Conservation (phyloP, 2,888 invertebrate genomes). For the Xestia rhomboidea region DNA sequence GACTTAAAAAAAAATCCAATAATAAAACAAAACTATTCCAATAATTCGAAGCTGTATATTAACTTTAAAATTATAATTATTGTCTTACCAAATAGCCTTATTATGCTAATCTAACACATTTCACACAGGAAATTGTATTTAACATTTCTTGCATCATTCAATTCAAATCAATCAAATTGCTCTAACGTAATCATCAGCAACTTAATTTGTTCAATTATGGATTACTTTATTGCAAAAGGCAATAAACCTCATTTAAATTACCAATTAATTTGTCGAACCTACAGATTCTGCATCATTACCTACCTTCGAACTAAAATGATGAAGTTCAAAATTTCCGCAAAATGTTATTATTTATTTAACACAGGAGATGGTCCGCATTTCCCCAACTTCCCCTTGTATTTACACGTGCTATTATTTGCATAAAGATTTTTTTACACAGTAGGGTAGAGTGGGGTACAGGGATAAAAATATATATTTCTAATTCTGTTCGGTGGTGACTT, state of each 20-base stretch:
- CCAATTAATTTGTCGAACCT: conserved; percentile 65
- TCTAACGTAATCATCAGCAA: conserved; percentile 22
- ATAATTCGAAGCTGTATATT: neutral
- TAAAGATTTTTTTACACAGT: conserved; percentile 85
- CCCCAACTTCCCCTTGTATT: conserved; percentile 84
- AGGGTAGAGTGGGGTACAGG: conserved; percentile 80
- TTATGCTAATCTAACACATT: conserved; percentile 24
- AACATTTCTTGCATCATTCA: conserved; percentile 23
- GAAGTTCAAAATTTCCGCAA: conserved; percentile 59
- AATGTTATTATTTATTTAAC: conserved; percentile 73
- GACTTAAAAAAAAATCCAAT: no score
- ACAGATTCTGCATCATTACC: conserved; percentile 48
- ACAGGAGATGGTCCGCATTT: conserved; percentile 70
- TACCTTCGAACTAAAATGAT: conserved; percentile 50
- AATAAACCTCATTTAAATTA: conserved; percentile 44
- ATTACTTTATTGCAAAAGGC: conserved; percentile 23
- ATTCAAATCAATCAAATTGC: conserved; percentile 33
- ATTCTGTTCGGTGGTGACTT: conserved; percentile 85
- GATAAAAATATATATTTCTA: conserved; percentile 90
- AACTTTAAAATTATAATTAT: conserved; percentile 7
- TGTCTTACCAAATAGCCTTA: neutral
- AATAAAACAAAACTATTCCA: no score
- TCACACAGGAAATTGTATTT: conserved; percentile 19
- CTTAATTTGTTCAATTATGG: conserved; percentile 33
- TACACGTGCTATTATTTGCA: conserved; percentile 90